Base-by-base conservation (phyloP, 2,113 vertebrate genomes). In the Trogon surrucura region DNA sequence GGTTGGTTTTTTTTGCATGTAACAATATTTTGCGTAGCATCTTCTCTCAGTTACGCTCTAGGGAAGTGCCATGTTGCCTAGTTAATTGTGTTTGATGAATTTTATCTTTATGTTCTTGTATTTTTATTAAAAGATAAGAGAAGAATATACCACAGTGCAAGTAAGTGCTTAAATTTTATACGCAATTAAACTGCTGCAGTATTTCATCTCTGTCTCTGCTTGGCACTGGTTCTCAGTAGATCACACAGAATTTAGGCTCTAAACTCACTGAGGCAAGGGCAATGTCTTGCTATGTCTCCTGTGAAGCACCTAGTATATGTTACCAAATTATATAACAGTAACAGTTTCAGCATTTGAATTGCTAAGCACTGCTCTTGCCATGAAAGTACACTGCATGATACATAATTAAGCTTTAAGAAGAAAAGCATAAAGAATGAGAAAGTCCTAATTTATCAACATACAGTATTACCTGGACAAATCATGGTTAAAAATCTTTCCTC, bases 91-190 rank as follows among this genome's bases (percentile, higher is more conserved):
- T 72, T 83, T 73, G 26, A 44, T 90, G 51, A 19, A 71, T 86
- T 95, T 82, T 70, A 17, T 75, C n/a, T 93, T 80, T 85, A 45
- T 80, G 84, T 87, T 81, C 19, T 14, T 79, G 41, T 53, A 53
- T 36, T 94, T 85, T 93, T 80, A 93, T 85, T 93, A 70, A 91
- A 88, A 89, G 19, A 71, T 51, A 69, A 80, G n/a, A 85, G 36
- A 83, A 65, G 20, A 69, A 53, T 53, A 10, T 65, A 41, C n/a
- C 60, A 64, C 20, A 34, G 25, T 77, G 62, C 27, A 85, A 91
- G 61, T 62, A 45, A 15, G 19, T 85, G 36, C 64, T 73, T 91
- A 73, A 77, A 95, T 91, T 69, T 83, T 82, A 47, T 70, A n/a
- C 72, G 53, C 29, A 77, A 18, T 89, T 85, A 50, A 88, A 84